Evolutionary conservation across 2,888 invertebrate species (phyloP).

Genomic region (Trissoscelio sp.): DNA sequence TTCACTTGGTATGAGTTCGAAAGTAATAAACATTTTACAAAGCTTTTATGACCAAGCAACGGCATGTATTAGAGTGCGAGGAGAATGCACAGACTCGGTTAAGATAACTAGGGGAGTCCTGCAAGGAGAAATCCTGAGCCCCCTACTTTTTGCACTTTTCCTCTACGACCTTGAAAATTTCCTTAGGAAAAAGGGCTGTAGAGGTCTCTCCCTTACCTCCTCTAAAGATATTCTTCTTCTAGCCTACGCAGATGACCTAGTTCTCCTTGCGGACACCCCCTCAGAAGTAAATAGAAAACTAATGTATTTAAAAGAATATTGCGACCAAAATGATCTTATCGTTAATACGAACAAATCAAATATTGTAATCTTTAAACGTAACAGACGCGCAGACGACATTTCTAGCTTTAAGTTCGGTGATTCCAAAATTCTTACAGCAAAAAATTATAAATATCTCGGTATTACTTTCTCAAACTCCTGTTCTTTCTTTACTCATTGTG

Average conservation of each 20-base stretch:
- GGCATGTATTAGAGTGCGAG: background rate
- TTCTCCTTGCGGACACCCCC: conserved; percentile 4
- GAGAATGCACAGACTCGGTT: background rate
- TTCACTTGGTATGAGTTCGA: background rate
- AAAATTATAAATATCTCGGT: conserved; percentile 22
- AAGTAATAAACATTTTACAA: conserved; percentile 1
- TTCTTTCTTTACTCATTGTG: conserved; percentile 6
- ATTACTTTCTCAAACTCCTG: conserved; percentile 3
- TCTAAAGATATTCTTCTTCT: background rate
- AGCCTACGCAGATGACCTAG: conserved; percentile 17
- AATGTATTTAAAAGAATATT: background rate
- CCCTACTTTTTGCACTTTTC: conserved; percentile 3
- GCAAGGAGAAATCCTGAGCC: conserved; percentile 11
- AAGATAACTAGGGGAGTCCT: background rate
- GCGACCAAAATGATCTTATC: background rate
- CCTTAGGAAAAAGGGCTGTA: background rate
- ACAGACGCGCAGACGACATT: background rate
- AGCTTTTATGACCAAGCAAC: conserved; percentile 2
- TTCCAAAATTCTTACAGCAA: background rate
- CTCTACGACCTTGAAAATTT: background rate
- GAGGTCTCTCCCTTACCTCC: background rate
- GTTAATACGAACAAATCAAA: conserved; percentile 12
- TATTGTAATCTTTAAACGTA: conserved; percentile 11
- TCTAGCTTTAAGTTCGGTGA: background rate
- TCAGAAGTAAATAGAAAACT: background rate